phyloP scores from a whole-genome alignment of 2,113 vertebrate species.

The Ploceus nigricollis region DNA sequence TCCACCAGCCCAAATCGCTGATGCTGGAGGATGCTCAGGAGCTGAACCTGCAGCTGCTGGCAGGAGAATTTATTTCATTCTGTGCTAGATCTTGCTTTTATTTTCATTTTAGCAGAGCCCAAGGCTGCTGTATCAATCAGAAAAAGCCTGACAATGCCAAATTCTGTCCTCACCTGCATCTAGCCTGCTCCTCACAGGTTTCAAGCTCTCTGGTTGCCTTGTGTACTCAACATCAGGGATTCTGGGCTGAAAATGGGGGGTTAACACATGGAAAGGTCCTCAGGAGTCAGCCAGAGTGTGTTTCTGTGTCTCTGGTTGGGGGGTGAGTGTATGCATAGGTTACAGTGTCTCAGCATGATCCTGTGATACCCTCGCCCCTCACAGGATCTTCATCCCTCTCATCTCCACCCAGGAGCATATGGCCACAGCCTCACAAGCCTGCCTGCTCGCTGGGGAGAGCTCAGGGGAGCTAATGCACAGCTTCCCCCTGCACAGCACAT shows the following conservation, averaged over 20 bases:
- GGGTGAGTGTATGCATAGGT: background rate
- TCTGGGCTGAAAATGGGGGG: background rate
- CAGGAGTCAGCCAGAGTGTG: background rate
- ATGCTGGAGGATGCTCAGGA: background rate
- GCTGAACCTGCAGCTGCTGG: background rate
- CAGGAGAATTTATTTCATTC: background rate
- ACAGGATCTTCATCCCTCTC: background rate
- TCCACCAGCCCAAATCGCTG: background rate
- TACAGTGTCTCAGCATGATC: fast-evolving
- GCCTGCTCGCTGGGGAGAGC: background rate
- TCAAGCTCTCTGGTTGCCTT: background rate
- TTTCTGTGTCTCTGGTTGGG: background rate
- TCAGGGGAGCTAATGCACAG: background rate
- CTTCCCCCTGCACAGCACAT: background rate
- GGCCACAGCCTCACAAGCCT: background rate
- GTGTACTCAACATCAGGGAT: background rate
- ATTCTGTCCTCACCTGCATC: fast-evolving
- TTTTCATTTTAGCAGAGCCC: background rate
- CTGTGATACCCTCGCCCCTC: background rate
- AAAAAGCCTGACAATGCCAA: background rate
- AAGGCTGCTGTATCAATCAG: background rate
- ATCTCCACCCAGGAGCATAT: background rate
- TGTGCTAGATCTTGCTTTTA: background rate
- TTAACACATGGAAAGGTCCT: background rate
- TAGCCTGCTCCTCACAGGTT: background rate